Percentiles rank a stretch among this genome's conserved stretches.
Conservation (phyloP, 2,113 vertebrate genomes). For the Cnemophilus loriae region DNA sequence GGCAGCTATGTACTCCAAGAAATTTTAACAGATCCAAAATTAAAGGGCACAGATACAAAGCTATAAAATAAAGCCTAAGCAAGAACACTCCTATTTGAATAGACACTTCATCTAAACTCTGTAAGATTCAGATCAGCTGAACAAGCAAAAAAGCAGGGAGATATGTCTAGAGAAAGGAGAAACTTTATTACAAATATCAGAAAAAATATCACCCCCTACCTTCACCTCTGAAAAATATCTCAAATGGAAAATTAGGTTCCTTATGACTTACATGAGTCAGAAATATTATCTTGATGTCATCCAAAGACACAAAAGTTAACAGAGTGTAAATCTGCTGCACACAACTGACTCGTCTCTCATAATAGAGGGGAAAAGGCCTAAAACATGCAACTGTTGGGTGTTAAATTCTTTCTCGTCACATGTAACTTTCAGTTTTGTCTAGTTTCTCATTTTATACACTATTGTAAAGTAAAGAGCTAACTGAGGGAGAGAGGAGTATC, state of each 20-base stretch:
- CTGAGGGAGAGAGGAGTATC: neutral
- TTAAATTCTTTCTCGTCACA: neutral
- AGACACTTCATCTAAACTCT: neutral
- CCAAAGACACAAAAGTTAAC: neutral
- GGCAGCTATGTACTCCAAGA: neutral
- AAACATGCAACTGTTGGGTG: accelerated
- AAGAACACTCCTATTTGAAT: neutral
- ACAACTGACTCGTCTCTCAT: neutral
- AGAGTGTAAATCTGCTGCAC: neutral
- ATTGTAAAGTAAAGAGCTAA: neutral
- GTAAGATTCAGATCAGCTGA: neutral
- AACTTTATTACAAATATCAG: neutral
- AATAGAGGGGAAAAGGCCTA: neutral
- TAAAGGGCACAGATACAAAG: neutral
- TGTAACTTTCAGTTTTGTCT: neutral
- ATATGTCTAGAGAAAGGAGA: neutral
- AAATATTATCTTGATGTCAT: neutral
- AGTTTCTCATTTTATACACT: neutral
- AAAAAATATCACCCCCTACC: neutral
- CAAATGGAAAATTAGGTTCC: neutral
- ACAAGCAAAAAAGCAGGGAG: neutral
- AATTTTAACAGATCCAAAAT: neutral
- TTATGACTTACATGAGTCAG: neutral
- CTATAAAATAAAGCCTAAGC: neutral
- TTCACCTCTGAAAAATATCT: neutral